Base-by-base conservation (phyloP, 2,113 vertebrate genomes). In the Cyprinodon brontotheroides region DNA sequence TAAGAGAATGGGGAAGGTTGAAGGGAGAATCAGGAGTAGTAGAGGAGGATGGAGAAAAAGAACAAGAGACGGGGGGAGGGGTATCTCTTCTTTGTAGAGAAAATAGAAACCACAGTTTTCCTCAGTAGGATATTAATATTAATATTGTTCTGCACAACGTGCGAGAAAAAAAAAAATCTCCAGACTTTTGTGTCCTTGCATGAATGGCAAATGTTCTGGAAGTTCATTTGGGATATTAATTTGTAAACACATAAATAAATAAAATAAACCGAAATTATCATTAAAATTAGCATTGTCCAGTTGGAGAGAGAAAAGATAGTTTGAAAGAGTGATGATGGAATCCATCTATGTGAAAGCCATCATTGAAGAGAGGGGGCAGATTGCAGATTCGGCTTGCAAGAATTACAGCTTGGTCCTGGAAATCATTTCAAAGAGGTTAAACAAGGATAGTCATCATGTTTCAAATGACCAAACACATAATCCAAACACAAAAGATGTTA, bases 91-190 rank as follows among this genome's bases (percentile, higher is more conserved):
- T 69, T 68, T 70, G 65, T 79, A 59, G 69, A 68, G 73, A 79
- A 83, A 80, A 86, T 68, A 84, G 73, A 68, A 83, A 53, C 61
- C 40, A 62, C 65, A 45, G 76, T 79, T 61, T 61, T 72, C 48
- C 78, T 82, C 11, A 71, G 75, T 48, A 75, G 50, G 72, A 83
- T 80, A 81, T 80, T 60, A 78, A 86, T 82, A 84, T 53, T 53
- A 53, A 82, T 72, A 53, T 41, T 47, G 50, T 65, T 61, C 78
- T 70, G 70, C 61, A 50, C 6, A 38, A 71, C 68, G n/a, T 80
- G 41, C 11, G 68, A 36, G 57, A 70, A 83, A 73, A 61, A 73
- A 71, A 39, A 29, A 36, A 62, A 29, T 77, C 62, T 78, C 48
- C 29, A 39, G 20, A 3, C 50, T 38, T 29, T 63, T 50, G 39